These are phyloP conservation scores for Theonella swinhoei DNA, from an alignment of 37 sponge, comb jelly and placozoan species.

Conservation along the genomic window DNA sequence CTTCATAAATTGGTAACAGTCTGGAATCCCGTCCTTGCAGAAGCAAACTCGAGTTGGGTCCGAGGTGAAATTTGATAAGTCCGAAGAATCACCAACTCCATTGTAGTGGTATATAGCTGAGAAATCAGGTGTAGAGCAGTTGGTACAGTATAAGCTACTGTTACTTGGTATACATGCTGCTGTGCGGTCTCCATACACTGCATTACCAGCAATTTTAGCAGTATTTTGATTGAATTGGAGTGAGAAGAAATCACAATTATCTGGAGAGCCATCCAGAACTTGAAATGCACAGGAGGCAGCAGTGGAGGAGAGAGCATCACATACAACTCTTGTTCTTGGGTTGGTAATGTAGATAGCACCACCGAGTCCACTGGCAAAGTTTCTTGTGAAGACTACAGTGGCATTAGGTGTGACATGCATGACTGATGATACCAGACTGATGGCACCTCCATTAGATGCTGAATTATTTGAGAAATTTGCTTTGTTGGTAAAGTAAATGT, in stretches of 20 bases:
- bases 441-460: background rate
- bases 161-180: background rate
- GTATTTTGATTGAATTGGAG: background rate
- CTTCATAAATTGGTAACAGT: background rate
- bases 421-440: background rate
- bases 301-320: background rate
- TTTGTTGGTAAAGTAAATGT: background rate
- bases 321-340: background rate
- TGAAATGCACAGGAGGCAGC: background rate
- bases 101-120: background rate
- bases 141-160: background rate
- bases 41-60: background rate
- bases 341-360: background rate
- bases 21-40: background rate
- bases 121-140: background rate
- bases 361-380: background rate
- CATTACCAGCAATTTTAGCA: background rate
- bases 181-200: background rate
- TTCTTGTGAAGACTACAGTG: background rate
- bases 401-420: background rate
- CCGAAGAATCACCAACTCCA: background rate
- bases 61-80: background rate
- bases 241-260: background rate
- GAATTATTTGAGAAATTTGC: background rate
- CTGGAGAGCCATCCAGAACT: background rate